Base-by-base conservation (phyloP, 2,797 vertebrate species). In the Mus spretus region DNA sequence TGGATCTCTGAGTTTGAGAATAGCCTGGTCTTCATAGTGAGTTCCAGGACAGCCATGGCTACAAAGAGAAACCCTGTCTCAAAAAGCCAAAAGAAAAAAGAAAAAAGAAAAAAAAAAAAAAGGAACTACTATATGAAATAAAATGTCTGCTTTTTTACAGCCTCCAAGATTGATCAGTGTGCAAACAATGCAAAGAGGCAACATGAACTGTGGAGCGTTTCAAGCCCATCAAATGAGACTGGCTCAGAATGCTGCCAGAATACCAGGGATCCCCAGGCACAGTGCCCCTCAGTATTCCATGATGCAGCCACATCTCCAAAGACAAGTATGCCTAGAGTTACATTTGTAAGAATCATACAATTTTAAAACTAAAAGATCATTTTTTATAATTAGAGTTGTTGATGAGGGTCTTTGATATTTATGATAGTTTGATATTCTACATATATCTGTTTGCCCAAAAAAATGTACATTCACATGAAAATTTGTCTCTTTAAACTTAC, bases 81-180 rank as follows among this genome's bases (percentile, higher is more conserved):
- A 2, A 50, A 50, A 67, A 70, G 13, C 63, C 12, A 44, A 40
- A 4, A 15, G 19, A 2, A 17, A 19, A 20, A 1, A 11, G 67
- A 97, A 97, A 19, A 20, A 1, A 19, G 67, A 97, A n/a, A n/a
- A n/a, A n/a, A 97, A 40, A 40, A 40, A 40, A 40, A 19, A 20
- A 1, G 19, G 67, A 97, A 97, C 96, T 53, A 98, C 65, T 86
- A 77, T 57, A 89, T 84, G 91, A 88, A 89, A 94, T 92, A 28
- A 77, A 85, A 96, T 97, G 96, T 97, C 96, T 98, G 94, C 97
- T 96, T 97, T 97, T 98, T 98, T 98, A 97, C 98, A 99, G 99
- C 99, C 99, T 98, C 99, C 99, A 53, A 99, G 99, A 97, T 99
- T 99, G 98, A 99, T 99, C 98, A 99, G 99, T 98, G 99, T 99